phyloP scores from a whole-genome alignment of 2,113 vertebrate genomes.

The Oreochromis niloticus region DNA sequence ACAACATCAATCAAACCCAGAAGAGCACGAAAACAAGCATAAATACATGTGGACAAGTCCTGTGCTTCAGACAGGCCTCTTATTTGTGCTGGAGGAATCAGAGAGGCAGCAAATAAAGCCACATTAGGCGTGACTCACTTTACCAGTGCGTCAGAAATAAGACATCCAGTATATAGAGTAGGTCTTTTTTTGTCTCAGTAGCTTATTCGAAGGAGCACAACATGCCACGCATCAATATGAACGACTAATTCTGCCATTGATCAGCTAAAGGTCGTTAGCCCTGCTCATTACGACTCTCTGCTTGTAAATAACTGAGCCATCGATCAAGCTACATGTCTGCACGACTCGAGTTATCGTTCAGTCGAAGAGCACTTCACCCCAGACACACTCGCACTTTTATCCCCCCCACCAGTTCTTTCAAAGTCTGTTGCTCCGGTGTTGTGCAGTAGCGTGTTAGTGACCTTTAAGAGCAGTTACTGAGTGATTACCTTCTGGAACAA shows the following conservation, averaged over 20 bases:
- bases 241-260: neutral
- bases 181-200: neutral
- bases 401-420: neutral
- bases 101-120: neutral
- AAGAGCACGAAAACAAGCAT: neutral
- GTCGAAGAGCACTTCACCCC: neutral
- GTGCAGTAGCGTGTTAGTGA: constrained; percentile 1
- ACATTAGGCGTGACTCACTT: neutral
- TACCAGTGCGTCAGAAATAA: neutral
- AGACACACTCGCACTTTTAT: neutral
- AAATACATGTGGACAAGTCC: neutral
- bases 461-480: constrained; percentile 19
- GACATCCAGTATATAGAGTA: neutral
- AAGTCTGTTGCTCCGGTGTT: neutral
- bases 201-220: neutral
- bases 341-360: neutral
- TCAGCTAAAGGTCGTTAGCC: neutral
- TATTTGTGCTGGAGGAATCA: neutral
- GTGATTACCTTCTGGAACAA: neutral
- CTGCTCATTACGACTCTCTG: neutral
- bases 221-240: neutral
- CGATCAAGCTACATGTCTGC: neutral
- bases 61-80: neutral
- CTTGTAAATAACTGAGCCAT: neutral
- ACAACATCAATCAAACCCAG: neutral